Percentiles rank a stretch among this genome's conserved stretches.
Conservation (phyloP, 2,113 vertebrate genomes). For the Amia ocellicauda region DNA sequence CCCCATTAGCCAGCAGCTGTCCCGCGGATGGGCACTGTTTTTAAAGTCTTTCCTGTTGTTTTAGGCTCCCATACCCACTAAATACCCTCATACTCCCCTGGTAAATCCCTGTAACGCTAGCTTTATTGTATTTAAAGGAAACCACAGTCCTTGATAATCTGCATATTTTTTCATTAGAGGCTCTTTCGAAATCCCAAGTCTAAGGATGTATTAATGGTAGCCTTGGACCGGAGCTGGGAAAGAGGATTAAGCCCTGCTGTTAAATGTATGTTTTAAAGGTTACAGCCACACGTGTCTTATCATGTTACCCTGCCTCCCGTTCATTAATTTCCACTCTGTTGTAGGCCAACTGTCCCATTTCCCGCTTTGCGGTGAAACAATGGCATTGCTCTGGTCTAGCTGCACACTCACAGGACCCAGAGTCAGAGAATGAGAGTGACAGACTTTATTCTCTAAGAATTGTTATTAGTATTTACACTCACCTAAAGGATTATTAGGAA, state of each 20-base stretch:
- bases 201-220: neutral
- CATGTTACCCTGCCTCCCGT: too few species aligned
- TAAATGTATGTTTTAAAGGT: neutral
- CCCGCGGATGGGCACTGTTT: neutral
- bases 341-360: too few species aligned
- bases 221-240: neutral
- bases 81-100: neutral
- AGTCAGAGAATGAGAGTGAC: too few species aligned
- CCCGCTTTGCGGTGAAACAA: too few species aligned
- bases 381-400: too few species aligned
- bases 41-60: conserved; percentile 7
- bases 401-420: too few species aligned
- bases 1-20: neutral
- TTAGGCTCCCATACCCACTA: neutral
- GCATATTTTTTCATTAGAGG: conserved; percentile 8
- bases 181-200: conserved; percentile 14
- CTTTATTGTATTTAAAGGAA: conserved; percentile 16
- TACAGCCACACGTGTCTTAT: too few species aligned
- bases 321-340: too few species aligned
- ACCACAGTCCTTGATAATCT: neutral
- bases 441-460: too few species aligned
- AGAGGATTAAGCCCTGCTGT: neutral
- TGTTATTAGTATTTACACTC: too few species aligned
- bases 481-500: too few species aligned
- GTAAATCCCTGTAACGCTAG: conserved; percentile 2